Conservation (phyloP, 1,140 invertebrate genomes). For the Globodera ellingtonae region DNA sequence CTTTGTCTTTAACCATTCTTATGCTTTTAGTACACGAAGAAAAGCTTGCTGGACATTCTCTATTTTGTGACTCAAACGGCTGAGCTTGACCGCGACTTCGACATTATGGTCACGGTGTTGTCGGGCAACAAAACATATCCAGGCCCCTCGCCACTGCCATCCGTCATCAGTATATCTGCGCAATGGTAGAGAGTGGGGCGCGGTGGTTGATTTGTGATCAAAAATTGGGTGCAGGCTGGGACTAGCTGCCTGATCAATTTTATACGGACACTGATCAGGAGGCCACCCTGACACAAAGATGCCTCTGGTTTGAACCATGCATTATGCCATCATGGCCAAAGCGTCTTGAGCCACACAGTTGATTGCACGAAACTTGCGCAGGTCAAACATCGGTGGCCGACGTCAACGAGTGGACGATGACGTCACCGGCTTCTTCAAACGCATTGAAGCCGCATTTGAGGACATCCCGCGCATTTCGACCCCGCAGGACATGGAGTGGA, state of each 20-base stretch:
- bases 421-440: background rate
- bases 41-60: background rate
- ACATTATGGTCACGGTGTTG: background rate
- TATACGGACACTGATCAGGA: background rate
- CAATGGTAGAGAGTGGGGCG: background rate
- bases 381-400: background rate
- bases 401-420: background rate
- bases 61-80: background rate
- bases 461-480: background rate
- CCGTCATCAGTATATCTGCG: background rate
- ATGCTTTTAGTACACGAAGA: background rate
- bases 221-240: too few relatives aligned
- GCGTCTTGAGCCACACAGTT: too few relatives aligned
- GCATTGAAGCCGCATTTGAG: background rate
- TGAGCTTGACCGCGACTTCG: conserved; percentile 4
- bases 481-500: background rate
- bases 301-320: too few relatives aligned
- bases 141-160: background rate
- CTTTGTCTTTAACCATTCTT: background rate
- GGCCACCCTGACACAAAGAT: too few relatives aligned
- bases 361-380: background rate
- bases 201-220: too few relatives aligned
- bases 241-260: too few relatives aligned
- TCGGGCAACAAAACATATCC: background rate
- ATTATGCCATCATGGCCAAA: too few relatives aligned